Evolutionary conservation across 2,888 invertebrate species (phyloP).

Genomic region (Lamproptera curius): DNA sequence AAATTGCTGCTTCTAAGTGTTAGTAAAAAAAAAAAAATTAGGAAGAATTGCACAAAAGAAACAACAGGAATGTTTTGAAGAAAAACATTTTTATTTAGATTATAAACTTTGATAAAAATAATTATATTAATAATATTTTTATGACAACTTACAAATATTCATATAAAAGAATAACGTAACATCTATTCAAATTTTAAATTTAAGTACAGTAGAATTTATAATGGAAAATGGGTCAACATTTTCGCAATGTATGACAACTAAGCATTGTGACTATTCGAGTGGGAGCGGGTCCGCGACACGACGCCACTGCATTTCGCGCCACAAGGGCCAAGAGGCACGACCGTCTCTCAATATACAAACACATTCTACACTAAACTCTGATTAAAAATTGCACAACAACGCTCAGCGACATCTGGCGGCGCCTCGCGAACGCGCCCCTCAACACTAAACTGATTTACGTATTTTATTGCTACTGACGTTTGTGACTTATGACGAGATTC

Average conservation of each 20-base stretch:
- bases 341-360: conserved; percentile 27
- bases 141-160: conserved; percentile 77
- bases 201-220: conserved; percentile 68
- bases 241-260: conserved; percentile 70
- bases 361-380: conserved; percentile 42
- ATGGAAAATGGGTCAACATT: conserved; percentile 74
- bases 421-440: conserved; percentile 42
- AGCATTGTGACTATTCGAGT: conserved; percentile 60
- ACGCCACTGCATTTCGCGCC: conserved; percentile 20
- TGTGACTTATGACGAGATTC: conserved; percentile 79
- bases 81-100: conserved; percentile 79
- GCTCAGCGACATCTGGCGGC: conserved; percentile 34
- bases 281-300: conserved; percentile 31
- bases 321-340: conserved; percentile 16
- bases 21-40: too few relatives aligned
- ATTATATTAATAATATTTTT: conserved; percentile 79
- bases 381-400: conserved; percentile 58
- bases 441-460: conserved; percentile 62
- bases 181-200: conserved; percentile 71
- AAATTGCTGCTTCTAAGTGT: too few relatives aligned
- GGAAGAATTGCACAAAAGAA: too few relatives aligned
- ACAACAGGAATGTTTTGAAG: conserved; percentile 65
- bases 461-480: conserved; percentile 73
- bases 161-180: conserved; percentile 78
- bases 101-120: conserved; percentile 80